These are phyloP conservation scores for Marronus borbonicus DNA, from an alignment of 2,888 invertebrate species.

Conservation along the genomic window DNA sequence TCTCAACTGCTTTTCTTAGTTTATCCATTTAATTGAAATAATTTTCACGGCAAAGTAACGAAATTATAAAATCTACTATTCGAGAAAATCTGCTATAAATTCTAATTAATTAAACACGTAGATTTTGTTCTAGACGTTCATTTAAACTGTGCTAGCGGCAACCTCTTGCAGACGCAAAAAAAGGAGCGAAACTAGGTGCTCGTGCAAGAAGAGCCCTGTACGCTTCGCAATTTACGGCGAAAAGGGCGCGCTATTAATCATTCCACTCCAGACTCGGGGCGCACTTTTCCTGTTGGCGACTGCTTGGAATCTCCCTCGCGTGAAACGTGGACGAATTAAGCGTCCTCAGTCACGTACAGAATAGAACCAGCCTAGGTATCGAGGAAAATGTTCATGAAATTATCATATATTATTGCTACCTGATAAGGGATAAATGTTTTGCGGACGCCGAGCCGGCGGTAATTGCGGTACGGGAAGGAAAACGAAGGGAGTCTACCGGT, in stretches of 20 bases:
- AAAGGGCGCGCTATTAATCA: conserved; percentile 22
- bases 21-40: too few species aligned
- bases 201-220: conserved; percentile 9
- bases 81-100: too few species aligned
- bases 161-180: neutral
- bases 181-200: neutral
- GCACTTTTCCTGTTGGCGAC: conserved; percentile 13
- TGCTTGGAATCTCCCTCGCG: neutral
- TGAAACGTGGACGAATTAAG: neutral
- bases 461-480: conserved; percentile 3
- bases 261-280: conserved; percentile 1
- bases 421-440: conserved; percentile 14
- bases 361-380: neutral
- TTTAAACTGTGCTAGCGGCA: too few species aligned
- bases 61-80: too few species aligned
- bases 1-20: too few species aligned
- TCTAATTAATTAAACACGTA: too few species aligned
- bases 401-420: conserved; percentile 24
- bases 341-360: conserved; percentile 8
- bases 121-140: too few species aligned
- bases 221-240: conserved; percentile 15
- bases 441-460: conserved; percentile 1
- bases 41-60: too few species aligned
- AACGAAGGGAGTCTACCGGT: neutral
- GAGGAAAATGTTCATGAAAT: conserved; percentile 27